Base-by-base conservation (phyloP, 2,113 vertebrate genomes). In the Opisthocomus hoazin region DNA sequence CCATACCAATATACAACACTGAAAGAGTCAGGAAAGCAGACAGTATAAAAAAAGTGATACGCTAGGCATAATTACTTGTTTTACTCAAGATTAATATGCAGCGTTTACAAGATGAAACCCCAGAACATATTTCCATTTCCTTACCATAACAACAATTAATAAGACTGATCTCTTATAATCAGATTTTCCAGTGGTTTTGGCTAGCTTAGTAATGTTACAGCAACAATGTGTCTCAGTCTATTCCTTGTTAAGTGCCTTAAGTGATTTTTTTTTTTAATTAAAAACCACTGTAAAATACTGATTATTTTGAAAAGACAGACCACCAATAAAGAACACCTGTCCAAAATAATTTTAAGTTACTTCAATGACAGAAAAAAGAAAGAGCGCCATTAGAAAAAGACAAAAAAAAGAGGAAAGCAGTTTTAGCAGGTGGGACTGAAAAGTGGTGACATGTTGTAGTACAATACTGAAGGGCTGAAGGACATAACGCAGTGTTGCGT, bases 371-470 rank as follows among this genome's bases (percentile, higher is more conserved):
- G 53, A 53, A 68, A 87, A 78, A 90, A 75, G 19, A 68, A 93
- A 76, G 37, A 58, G 45, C 12, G 4, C 51, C 41, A 6, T 56
- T 70, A 80, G 60, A 83, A 89, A 53, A 50, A 61, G 22, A 24
- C 10, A 9, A 41, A 66, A 50, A 53, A 17, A 43, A 57, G 86
- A 63, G n/a, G 3, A 87, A 84, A 92, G 90, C 30, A 3, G 50
- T 87, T 96, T 79, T 60, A 92, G 91, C 92, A 96, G 91, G 96
- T 94, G 96, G 92, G 87, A 82, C 65, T 97, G 95, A 97, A 18
- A 76, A 81, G 96, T 57, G 84, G 96, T 96, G 95, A 97, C 95
- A 95, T 92, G 80, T 94, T 95, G 90, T 79, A 92, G 95, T 89
- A 93, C 85, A 90, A 54, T 5, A 22, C 12, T 1, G 3, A 87